Evolutionary conservation across 2,797 vertebrate species (phyloP), one percentile per base, ranked within the genome.

Genomic region (Coranthus polyacanthus): DNA sequence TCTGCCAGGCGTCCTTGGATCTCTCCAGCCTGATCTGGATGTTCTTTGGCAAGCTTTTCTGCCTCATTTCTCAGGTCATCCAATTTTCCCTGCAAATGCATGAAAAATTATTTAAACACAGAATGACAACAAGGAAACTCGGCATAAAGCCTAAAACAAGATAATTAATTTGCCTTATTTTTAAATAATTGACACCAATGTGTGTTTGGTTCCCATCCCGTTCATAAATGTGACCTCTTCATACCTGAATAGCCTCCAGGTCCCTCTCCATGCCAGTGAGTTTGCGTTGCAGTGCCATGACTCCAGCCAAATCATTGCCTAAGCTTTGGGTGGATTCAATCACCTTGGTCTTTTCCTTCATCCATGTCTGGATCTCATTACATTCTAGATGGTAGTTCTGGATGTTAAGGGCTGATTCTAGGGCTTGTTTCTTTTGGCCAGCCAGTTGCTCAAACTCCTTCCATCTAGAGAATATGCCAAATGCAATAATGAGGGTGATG

Each of bases 361-460:
- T 98, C 98, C 98, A 99, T 21, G 93, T 90, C 62, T 95, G 93
- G 51, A 95, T 98, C 90, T 99, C 98, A 21, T 97, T 95, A 84
- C 98, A 99, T 60, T 98, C 98, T 47, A 99, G 81, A 82, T 96
- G 95, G 89, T 96, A 99, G 88, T 98, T 99, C 85, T 98, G 97
- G 81, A 98, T 95, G 91, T 95, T 96, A 32, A 99, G 93, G 0
- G 96, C 96, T 0, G 98, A 96, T 0, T 94, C 95, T 37, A 99
- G 84, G 5, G 92, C 95, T 8, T 90, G 91, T 88, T 96, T 98
- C 91, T 96, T 97, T 80, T 95, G 92, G 1, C 91, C 93, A 0
- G 96, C 94, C 84, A 98, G 83, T 1, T 86, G 72, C 17, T 95
- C 93, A 81, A 99, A 98, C 44, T 95, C 95, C 51, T 90, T 94